Percentiles rank a stretch among this genome's conserved stretches.
Conservation (phyloP, 92 coral and sea anemone species). For the Pocillopora meandrina region DNA sequence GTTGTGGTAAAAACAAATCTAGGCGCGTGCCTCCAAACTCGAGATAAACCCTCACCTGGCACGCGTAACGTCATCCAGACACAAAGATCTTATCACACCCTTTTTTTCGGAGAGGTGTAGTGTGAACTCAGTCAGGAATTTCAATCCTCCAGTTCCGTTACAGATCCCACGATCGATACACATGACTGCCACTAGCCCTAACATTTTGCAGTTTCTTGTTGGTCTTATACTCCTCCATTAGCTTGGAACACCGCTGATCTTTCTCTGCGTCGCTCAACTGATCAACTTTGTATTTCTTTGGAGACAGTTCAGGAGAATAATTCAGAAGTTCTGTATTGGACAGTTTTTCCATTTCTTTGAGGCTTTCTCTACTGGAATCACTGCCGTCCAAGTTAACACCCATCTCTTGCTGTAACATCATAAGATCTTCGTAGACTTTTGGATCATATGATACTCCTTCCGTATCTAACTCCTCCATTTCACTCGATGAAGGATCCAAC, state of each 20-base stretch:
- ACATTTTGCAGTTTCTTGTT: constrained; percentile 63
- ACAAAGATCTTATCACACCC: background rate
- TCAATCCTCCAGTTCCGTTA: constrained; percentile 13
- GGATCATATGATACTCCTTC: constrained; percentile 63
- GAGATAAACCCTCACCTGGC: background rate
- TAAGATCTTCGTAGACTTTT: constrained; percentile 49
- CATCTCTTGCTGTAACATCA: constrained; percentile 66
- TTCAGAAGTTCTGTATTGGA: constrained; percentile 61
- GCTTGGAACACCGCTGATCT: constrained; percentile 87
- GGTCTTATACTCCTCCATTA: constrained; percentile 88
- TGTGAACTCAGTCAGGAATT: no score
- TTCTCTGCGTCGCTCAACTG: constrained; percentile 71
- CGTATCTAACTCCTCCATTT: constrained; percentile 57
- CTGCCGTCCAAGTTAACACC: constrained; percentile 70
- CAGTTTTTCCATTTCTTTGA: constrained; percentile 62
- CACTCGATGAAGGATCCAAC: constrained; percentile 75
- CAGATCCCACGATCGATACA: constrained; percentile 90
- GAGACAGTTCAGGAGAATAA: constrained; percentile 59
- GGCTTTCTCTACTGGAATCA: constrained; percentile 55
- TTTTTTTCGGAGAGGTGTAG: no score
- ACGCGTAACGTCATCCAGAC: background rate
- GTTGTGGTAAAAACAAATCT: no score
- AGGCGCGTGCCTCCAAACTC: background rate
- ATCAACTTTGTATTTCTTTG: constrained; percentile 78
- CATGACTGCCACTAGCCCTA: constrained; percentile 61